These are phyloP conservation scores for Crocidura indochinensis DNA, from an alignment of 2,797 vertebrate genomes.

Conservation along the genomic window DNA sequence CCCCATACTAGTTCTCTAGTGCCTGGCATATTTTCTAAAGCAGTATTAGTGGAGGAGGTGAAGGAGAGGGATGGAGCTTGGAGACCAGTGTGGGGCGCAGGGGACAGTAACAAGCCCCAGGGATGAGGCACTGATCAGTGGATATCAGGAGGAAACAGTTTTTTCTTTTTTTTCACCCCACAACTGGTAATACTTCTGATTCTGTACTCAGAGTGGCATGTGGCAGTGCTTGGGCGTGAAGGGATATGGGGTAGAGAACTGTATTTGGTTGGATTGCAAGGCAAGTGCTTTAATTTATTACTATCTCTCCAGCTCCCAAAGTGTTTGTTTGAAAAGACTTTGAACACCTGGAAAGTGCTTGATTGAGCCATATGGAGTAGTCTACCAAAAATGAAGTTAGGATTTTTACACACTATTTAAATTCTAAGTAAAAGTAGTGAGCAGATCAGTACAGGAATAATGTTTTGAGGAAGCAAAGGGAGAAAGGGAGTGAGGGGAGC, in stretches of 20 bases:
- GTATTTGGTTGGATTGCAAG: too few relatives aligned
- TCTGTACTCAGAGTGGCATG: too few relatives aligned
- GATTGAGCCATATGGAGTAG: neutral
- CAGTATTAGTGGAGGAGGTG: neutral
- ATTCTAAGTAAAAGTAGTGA: neutral
- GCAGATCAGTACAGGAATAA: conserved; percentile 9
- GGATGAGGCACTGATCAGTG: neutral
- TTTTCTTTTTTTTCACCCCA: neutral
- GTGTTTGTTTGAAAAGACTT: neutral
- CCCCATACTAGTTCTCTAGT: too few relatives aligned
- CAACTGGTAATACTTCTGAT: too few relatives aligned
- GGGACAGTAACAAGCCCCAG: neutral
- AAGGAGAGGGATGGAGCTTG: neutral
- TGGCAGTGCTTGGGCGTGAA: too few relatives aligned
- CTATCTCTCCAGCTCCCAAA: neutral
- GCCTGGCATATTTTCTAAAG: neutral
- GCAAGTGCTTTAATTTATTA: too few relatives aligned
- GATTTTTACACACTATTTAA: conserved; percentile 26
- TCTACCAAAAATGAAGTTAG: neutral
- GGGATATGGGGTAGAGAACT: too few relatives aligned
- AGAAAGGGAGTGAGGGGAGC: neutral
- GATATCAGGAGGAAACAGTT: neutral
- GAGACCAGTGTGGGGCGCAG: neutral
- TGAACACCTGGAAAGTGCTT: neutral
- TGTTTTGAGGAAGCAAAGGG: neutral